Conservation (phyloP, 1,140 invertebrate genomes). For the Drosophila navojoa region DNA sequence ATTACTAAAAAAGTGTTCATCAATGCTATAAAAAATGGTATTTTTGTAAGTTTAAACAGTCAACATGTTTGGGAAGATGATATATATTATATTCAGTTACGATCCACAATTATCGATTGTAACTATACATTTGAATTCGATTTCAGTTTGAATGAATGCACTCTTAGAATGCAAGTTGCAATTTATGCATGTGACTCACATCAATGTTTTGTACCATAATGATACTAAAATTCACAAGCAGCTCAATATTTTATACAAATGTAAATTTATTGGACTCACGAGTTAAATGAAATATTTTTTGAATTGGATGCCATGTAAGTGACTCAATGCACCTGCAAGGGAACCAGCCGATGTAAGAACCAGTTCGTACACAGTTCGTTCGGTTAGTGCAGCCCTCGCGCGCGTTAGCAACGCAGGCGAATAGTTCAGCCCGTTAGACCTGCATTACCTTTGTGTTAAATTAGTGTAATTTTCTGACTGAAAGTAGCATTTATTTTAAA, state of each 20-base stretch:
- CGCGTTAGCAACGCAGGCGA: conserved; percentile 43
- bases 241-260: too few relatives aligned
- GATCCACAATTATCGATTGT: background rate
- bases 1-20: too few relatives aligned
- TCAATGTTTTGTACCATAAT: too few relatives aligned
- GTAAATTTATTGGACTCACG: too few relatives aligned
- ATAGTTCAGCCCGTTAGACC: background rate
- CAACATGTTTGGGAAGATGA: too few relatives aligned
- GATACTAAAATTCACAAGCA: too few relatives aligned
- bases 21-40: background rate
- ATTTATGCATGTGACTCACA: too few relatives aligned
- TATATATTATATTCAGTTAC: too few relatives aligned
- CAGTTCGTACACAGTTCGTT: background rate
- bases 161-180: too few relatives aligned
- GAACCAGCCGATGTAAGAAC: background rate
- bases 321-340: background rate
- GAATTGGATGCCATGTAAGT: background rate
- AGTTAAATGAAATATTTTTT: background rate
- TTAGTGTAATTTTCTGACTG: conserved; percentile 37
- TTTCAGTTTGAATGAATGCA: too few relatives aligned
- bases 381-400: conserved; percentile 47
- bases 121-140: too few relatives aligned
- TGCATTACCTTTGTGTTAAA: conserved; percentile 10
- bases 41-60: background rate
- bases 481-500: conserved; percentile 27